phyloP scores from a whole-genome alignment of 2,113 vertebrate species.

The Gnathonemus longibarbis region DNA sequence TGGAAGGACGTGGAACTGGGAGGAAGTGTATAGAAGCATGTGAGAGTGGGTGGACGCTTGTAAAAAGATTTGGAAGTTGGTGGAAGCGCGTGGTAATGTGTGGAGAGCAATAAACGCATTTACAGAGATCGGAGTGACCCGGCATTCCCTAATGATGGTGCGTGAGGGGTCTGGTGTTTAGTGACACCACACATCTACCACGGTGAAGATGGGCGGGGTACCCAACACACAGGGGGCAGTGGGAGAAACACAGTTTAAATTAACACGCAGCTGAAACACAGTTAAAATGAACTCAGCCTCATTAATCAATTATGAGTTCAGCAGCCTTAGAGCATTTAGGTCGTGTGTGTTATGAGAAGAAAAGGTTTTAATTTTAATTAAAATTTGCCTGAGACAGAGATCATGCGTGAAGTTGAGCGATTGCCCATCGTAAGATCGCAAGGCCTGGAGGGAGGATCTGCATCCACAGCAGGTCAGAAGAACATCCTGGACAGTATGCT shows the following conservation, averaged over 20 bases:
- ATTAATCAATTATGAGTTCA: not conserved
- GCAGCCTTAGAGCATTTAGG: not conserved
- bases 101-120: conserved; percentile 17
- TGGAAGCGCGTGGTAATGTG: not conserved
- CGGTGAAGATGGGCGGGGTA: not conserved
- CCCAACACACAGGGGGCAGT: not conserved
- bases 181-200: not conserved
- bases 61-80: not conserved
- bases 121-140: conserved; percentile 17
- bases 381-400: not conserved
- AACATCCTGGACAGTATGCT: not conserved
- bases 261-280: not conserved
- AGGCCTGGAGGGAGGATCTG: not conserved
- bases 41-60: not conserved
- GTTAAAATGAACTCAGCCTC: not conserved
- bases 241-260: not conserved
- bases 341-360: not conserved
- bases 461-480: not conserved
- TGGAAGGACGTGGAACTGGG: not conserved
- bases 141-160: not conserved
- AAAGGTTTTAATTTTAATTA: not conserved
- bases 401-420: not conserved
- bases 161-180: not conserved
- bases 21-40: not conserved
- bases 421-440: not conserved